Percentiles rank a stretch among this genome's conserved stretches.
Evolutionary conservation across 2,888 invertebrate species (phyloP).

Genomic region (Horisme vitalbata): DNA sequence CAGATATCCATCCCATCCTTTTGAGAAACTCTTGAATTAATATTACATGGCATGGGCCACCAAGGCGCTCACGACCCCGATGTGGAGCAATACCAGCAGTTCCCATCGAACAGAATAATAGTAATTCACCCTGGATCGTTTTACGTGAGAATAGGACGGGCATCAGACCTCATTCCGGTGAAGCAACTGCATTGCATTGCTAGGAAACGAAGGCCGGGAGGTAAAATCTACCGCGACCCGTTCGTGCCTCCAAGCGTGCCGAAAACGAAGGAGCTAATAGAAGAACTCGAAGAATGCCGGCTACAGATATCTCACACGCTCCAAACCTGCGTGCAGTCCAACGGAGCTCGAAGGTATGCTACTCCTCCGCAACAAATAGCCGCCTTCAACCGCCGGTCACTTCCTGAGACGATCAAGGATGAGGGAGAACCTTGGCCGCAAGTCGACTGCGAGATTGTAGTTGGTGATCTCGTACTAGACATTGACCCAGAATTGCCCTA

Average conservation of each 20-base stretch:
- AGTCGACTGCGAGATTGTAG: constrained; percentile 85
- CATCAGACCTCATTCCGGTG: constrained; percentile 94
- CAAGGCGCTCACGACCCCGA: constrained; percentile 61
- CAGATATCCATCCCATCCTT: no score
- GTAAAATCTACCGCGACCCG: constrained; percentile 83
- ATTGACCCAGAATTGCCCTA: constrained; percentile 87
- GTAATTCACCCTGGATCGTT: constrained; percentile 98
- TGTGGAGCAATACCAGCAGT: constrained; percentile 82
- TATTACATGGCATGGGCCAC: no score
- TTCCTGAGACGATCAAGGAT: constrained; percentile 85
- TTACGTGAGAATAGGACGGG: constrained; percentile 93
- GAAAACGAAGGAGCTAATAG: constrained; percentile 86
- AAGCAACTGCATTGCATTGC: constrained; percentile 94
- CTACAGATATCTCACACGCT: constrained; percentile 92
- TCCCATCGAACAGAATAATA: constrained; percentile 91
- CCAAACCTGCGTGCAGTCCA: constrained; percentile 93
- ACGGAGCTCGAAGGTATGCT: constrained; percentile 90
- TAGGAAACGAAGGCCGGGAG: constrained; percentile 83
- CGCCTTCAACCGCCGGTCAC: constrained; percentile 91
- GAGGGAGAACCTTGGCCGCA: constrained; percentile 85
- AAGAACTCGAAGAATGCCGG: constrained; percentile 92
- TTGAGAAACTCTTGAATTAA: no score
- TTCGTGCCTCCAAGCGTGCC: constrained; percentile 86
- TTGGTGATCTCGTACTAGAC: constrained; percentile 90
- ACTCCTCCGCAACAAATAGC: constrained; percentile 95